Conservation (phyloP, 2,888 invertebrate species). For the Seira ritae region DNA sequence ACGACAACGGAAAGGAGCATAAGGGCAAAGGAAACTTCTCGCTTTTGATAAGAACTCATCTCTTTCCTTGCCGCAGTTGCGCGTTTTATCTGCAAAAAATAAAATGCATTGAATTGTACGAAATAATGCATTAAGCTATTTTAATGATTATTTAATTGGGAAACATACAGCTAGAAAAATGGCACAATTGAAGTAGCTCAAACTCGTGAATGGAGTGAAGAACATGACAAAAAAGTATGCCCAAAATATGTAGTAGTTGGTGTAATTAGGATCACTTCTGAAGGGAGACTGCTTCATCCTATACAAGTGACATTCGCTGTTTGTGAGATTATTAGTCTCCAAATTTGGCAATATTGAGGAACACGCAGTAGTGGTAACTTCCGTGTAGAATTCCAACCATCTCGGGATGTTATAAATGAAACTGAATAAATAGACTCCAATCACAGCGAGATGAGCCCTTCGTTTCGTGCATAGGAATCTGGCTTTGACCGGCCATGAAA, state of each 20-base stretch:
- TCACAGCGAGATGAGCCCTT: constrained; percentile 40
- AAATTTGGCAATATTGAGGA: not conserved
- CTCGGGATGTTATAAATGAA: constrained; percentile 63
- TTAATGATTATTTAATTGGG: constrained; percentile 7
- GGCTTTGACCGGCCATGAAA: constrained; percentile 66
- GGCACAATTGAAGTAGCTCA: constrained; percentile 68
- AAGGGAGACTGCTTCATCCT: constrained; percentile 65
- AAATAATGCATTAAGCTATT: not conserved
- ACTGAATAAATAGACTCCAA: constrained; percentile 49
- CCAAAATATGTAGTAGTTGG: constrained; percentile 69
- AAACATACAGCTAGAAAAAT: constrained; percentile 69
- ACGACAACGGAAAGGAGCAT: constrained; percentile 70
- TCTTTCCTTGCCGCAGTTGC: constrained; percentile 37
- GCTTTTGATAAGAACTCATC: constrained; percentile 66
- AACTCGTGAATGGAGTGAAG: constrained; percentile 67
- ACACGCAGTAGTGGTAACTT: constrained; percentile 12
- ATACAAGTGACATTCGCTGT: constrained; percentile 31
- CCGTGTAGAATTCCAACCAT: constrained; percentile 67
- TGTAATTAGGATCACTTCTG: constrained; percentile 59
- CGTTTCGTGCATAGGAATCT: constrained; percentile 54
- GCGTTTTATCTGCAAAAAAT: constrained; percentile 49
- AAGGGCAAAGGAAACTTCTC: constrained; percentile 70
- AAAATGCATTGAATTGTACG: no score
- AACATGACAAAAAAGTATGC: constrained; percentile 67
- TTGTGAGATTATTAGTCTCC: constrained; percentile 28